phyloP scores from a whole-genome alignment of 2,888 invertebrate genomes.

The Ashinkailepas kermadecensis region DNA sequence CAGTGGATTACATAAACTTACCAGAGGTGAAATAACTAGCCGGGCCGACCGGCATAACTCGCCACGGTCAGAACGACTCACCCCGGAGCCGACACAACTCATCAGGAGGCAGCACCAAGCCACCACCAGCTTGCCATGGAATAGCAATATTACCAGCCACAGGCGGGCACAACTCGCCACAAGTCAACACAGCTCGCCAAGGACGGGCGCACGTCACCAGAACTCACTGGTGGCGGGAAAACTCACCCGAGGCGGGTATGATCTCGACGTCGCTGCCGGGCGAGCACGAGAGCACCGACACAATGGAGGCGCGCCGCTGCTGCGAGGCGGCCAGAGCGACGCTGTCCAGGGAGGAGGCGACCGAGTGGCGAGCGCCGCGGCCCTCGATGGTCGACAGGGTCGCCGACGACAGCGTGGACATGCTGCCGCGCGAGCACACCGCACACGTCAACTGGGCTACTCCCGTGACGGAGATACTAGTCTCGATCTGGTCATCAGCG shows the following conservation, averaged over 20 bases:
- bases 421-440: conserved; percentile 36
- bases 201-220: conserved; percentile 29
- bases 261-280: conserved; percentile 13
- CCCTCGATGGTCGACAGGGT: conserved; percentile 28
- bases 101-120: no score
- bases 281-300: conserved; percentile 41
- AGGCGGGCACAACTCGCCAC: no score
- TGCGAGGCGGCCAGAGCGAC: conserved; percentile 9
- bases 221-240: conserved; percentile 40
- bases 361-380: conserved; percentile 31
- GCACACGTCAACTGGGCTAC: conserved; percentile 34
- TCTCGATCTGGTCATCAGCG: no score
- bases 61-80: no score
- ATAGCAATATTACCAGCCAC: no score
- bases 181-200: no score
- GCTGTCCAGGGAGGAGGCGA: conserved; percentile 19
- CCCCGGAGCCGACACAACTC: no score
- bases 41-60: no score
- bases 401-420: conserved; percentile 35
- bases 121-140: no score
- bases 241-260: conserved; percentile 20
- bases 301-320: conserved; percentile 78
- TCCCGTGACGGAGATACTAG: no score
- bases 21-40: no score
- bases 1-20: no score